Conservation (phyloP, 2,113 vertebrate genomes). For the Lichenostomus cassidix region DNA sequence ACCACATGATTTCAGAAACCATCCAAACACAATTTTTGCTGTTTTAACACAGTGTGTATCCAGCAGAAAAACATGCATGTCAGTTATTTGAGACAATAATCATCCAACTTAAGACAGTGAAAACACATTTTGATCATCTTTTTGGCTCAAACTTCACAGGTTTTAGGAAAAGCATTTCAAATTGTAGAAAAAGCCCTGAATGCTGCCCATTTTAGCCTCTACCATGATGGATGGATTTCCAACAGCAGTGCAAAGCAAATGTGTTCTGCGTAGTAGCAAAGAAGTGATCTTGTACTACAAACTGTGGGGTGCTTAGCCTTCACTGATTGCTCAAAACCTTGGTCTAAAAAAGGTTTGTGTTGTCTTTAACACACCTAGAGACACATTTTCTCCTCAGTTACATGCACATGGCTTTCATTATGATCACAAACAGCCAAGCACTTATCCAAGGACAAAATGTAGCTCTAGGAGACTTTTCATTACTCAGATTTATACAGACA, state of each 20-base stretch:
- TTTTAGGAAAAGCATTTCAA: constrained; percentile 62
- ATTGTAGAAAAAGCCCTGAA: constrained; percentile 45
- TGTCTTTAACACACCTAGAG: constrained; percentile 14
- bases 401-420: background rate
- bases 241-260: constrained; percentile 18
- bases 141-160: constrained; percentile 60
- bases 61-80: constrained; percentile 74
- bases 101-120: constrained; percentile 67
- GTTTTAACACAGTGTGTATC: constrained; percentile 71
- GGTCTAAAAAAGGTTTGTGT: constrained; percentile 38
- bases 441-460: constrained; percentile 34
- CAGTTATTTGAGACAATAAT: constrained; percentile 63
- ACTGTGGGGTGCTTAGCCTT: constrained; percentile 41
- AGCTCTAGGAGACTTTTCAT: constrained; percentile 51
- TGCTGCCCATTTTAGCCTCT: constrained; percentile 36
- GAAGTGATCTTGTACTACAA: background rate
- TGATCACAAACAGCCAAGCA: constrained; percentile 17
- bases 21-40: constrained; percentile 70
- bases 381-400: constrained; percentile 40
- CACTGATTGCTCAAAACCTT: constrained; percentile 8
- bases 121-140: constrained; percentile 72
- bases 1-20: constrained; percentile 72
- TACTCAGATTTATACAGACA: constrained; percentile 47
- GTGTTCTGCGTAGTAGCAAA: constrained; percentile 3
- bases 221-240: constrained; percentile 28